phyloP scores from a whole-genome alignment of 2,113 vertebrate species.

The Oreochromis tanganicae region DNA sequence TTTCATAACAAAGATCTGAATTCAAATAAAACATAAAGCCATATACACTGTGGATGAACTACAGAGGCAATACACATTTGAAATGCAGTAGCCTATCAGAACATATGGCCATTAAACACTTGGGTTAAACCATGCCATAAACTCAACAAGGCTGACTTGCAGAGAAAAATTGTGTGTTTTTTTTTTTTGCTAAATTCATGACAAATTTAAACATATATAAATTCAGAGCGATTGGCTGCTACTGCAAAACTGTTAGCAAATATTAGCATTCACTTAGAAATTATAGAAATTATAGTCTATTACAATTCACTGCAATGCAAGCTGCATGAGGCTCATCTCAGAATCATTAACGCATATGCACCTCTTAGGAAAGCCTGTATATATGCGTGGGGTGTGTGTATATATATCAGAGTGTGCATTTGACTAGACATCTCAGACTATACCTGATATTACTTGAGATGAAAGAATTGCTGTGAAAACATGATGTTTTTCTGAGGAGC shows the following conservation, averaged over 20 bases:
- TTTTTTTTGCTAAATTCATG: not conserved
- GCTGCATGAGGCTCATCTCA: not conserved
- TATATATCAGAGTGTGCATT: not conserved
- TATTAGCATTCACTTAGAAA: not conserved
- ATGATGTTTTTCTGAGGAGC: not conserved
- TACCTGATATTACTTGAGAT: constrained; percentile 2
- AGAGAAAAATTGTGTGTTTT: not conserved
- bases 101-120: not conserved
- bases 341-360: not conserved
- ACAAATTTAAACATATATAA: not conserved
- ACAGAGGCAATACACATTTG: not conserved
- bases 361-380: not conserved
- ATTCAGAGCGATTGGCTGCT: not conserved
- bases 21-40: not conserved
- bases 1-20: not conserved
- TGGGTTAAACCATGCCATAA: not conserved
- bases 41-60: not conserved
- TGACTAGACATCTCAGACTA: not conserved
- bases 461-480: constrained; percentile 9
- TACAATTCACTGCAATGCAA: not conserved
- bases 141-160: not conserved
- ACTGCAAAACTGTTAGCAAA: not conserved
- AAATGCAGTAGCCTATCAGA: not conserved
- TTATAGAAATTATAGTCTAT: not conserved
- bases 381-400: not conserved